Evolutionary conservation across 2,113 vertebrate genomes (phyloP).

Genomic region (Lycaon pictus): DNA sequence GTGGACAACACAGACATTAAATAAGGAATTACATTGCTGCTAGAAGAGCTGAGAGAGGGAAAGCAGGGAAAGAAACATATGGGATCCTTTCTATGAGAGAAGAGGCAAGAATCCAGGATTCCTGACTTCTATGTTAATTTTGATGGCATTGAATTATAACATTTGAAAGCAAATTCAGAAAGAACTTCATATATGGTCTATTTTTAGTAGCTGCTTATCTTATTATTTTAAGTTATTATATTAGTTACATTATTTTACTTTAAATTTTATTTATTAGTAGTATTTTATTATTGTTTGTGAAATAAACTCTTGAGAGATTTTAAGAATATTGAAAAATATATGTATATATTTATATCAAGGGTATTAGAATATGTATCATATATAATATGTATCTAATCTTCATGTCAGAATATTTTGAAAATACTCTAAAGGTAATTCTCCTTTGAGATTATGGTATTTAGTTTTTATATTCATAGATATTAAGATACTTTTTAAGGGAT

Average conservation of each 20-base stretch:
- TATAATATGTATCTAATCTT: neutral
- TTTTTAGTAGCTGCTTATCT: neutral
- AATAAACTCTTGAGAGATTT: neutral
- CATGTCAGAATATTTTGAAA: conserved; percentile 9
- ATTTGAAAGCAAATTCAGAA: conserved; percentile 49
- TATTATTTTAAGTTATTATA: neutral
- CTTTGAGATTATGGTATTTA: neutral
- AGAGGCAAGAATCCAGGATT: neutral
- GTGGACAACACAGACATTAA: neutral
- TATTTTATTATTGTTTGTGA: conserved; percentile 14
- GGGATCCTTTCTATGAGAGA: neutral
- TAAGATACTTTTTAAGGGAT: neutral
- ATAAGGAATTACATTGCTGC: neutral
- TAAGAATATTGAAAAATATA: neutral
- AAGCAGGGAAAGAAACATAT: neutral
- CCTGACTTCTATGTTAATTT: neutral
- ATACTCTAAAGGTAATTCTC: neutral
- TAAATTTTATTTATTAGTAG: neutral
- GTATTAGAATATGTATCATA: neutral
- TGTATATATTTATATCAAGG: neutral
- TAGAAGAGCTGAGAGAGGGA: neutral
- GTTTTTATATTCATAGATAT: neutral
- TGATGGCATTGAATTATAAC: neutral
- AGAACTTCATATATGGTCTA: neutral
- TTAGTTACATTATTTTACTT: neutral